A percentile compares a stretch with the other conserved stretches of the same genome.
phyloP scores from a whole-genome alignment of 2,797 vertebrate species.

The Lutjanus campechanus region DNA sequence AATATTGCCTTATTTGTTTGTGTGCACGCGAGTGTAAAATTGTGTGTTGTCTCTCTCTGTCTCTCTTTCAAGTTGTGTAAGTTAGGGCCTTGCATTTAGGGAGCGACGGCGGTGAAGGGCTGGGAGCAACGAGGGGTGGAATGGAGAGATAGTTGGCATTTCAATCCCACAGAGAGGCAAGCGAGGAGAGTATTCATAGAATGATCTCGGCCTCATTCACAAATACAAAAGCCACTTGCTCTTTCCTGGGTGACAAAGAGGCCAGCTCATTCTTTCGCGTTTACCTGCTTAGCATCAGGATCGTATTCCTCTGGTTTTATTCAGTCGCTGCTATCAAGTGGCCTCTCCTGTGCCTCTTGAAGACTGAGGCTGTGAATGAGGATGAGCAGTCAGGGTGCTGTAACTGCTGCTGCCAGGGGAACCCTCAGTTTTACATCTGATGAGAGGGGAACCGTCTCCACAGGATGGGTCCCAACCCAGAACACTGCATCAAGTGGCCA shows the following conservation, averaged over 20 bases:
- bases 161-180: constrained; percentile 56
- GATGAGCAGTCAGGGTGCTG: constrained; percentile 53
- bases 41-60: constrained; percentile 66
- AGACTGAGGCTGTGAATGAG: constrained; percentile 55
- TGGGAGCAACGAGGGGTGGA: constrained; percentile 58
- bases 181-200: constrained; percentile 59
- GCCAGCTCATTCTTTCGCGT: constrained; percentile 59
- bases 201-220: constrained; percentile 64
- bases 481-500: constrained; percentile 42
- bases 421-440: constrained; percentile 45
- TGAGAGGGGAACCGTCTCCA: constrained; percentile 41
- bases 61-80: constrained; percentile 65
- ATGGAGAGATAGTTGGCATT: constrained; percentile 69
- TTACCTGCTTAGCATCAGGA: constrained; percentile 65
- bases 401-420: constrained; percentile 43
- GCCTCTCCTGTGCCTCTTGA: constrained; percentile 60
- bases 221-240: constrained; percentile 71
- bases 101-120: constrained; percentile 42
- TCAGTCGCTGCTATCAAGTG: constrained; percentile 59
- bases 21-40: constrained; percentile 79
- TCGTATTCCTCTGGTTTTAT: constrained; percentile 57
- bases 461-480: constrained; percentile 30
- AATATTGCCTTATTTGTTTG: constrained; percentile 81
- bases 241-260: constrained; percentile 62
- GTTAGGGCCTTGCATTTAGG: constrained; percentile 74